These are phyloP conservation scores for Trachelus stipa DNA, from an alignment of 2,888 invertebrate species.

Conservation along the genomic window DNA sequence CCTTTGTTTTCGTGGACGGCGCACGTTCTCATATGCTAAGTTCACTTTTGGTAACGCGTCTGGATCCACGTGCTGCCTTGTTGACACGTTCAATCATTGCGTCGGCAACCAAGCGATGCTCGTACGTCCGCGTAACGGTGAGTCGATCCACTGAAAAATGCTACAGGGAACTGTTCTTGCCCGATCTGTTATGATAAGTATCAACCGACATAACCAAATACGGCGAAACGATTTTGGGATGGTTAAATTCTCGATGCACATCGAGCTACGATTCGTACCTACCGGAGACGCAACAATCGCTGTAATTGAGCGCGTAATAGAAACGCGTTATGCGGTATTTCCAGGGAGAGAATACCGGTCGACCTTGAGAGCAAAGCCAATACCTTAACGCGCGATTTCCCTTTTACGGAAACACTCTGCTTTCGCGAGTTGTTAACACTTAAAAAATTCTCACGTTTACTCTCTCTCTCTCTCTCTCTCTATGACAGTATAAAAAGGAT, in stretches of 20 bases:
- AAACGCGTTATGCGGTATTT: conserved; percentile 58
- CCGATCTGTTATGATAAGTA: not conserved
- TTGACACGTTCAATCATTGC: not conserved
- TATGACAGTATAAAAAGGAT: not conserved
- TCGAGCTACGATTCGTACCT: not conserved
- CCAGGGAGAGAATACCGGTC: conserved; percentile 53
- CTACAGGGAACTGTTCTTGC: not conserved
- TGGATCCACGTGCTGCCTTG: not conserved
- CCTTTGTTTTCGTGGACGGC: not conserved
- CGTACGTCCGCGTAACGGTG: not conserved
- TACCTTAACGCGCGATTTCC: conserved; percentile 52
- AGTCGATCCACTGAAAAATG: not conserved
- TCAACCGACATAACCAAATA: not conserved
- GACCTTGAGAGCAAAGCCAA: conserved; percentile 62
- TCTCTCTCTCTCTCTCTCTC: not conserved
- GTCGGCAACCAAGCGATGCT: not conserved
- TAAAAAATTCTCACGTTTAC: conserved; percentile 32
- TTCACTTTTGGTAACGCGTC: not conserved
- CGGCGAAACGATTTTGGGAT: not conserved
- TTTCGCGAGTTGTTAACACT: conserved; percentile 40
- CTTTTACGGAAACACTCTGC: conserved; percentile 51
- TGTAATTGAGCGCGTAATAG: conserved; percentile 61
- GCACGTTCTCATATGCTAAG: not conserved
- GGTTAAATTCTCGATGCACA: not conserved
- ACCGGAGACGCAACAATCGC: conserved; percentile 42